These are phyloP conservation scores for Cygnus buccinator DNA, from an alignment of 2,113 vertebrate genomes.

Conservation along the genomic window DNA sequence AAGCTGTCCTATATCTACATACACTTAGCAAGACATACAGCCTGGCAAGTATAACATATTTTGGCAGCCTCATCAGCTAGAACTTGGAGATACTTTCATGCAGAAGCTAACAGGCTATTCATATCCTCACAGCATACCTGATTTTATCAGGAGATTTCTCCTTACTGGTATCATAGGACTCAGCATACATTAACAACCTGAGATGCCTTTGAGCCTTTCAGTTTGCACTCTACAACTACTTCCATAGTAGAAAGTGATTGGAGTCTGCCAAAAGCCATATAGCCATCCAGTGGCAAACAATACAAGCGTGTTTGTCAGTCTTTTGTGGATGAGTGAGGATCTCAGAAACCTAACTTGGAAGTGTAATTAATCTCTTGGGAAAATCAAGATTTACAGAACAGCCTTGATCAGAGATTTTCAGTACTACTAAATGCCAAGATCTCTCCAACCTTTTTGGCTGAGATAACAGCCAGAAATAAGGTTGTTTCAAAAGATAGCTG, in stretches of 20 bases:
- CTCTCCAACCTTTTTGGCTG: neutral
- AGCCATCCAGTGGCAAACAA: neutral
- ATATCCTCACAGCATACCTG: neutral
- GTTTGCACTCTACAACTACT: neutral
- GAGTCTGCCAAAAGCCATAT: neutral
- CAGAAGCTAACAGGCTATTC: neutral
- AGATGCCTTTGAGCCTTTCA: neutral
- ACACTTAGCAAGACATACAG: neutral
- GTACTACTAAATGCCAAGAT: neutral
- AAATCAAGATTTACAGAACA: neutral
- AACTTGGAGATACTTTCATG: neutral
- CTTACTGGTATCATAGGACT: neutral
- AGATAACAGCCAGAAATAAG: neutral
- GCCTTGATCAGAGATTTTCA: neutral
- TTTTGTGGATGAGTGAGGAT: neutral
- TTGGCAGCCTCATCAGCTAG: neutral
- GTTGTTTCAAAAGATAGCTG: neutral
- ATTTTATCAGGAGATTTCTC: neutral
- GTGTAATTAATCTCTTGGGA: neutral
- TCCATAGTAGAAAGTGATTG: neutral
- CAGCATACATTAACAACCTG: neutral
- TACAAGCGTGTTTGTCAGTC: rapidly evolving
- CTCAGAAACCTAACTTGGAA: neutral
- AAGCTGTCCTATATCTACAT: neutral
- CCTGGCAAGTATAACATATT: neutral